Conservation (phyloP, 2,797 vertebrate genomes). For the Enteromius anoplus region DNA sequence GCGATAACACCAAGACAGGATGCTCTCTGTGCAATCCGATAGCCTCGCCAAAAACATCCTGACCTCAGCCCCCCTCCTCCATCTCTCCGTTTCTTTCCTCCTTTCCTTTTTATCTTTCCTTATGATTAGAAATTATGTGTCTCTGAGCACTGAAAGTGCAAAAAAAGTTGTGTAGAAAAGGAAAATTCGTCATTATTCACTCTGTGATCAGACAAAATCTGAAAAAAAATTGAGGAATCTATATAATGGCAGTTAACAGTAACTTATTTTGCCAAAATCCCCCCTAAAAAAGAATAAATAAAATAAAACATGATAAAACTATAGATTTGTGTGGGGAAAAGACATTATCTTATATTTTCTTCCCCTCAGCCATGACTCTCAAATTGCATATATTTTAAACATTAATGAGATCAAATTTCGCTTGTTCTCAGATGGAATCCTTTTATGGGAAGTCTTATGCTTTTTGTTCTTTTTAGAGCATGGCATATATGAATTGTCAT, state of each 20-base stretch:
- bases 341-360: background rate
- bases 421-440: background rate
- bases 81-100: slow-evolving; percentile 27
- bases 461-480: background rate
- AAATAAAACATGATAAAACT: background rate
- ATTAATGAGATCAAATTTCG: background rate
- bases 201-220: background rate
- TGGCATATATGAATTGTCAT: background rate
- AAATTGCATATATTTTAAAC: background rate
- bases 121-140: slow-evolving; percentile 37
- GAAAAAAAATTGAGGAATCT: background rate
- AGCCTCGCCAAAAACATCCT: slow-evolving; percentile 75
- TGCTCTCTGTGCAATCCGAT: slow-evolving; percentile 79
- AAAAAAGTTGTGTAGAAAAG: background rate
- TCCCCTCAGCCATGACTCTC: background rate
- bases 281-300: background rate
- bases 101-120: slow-evolving; percentile 34
- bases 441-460: background rate
- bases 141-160: background rate
- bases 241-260: background rate
- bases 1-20: slow-evolving; percentile 79
- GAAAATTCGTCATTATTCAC: background rate
- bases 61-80: slow-evolving; percentile 69
- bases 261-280: background rate
- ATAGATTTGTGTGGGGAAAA: background rate